Conservation (phyloP, 2,797 vertebrate species). For the Sardinella longiceps region DNA sequence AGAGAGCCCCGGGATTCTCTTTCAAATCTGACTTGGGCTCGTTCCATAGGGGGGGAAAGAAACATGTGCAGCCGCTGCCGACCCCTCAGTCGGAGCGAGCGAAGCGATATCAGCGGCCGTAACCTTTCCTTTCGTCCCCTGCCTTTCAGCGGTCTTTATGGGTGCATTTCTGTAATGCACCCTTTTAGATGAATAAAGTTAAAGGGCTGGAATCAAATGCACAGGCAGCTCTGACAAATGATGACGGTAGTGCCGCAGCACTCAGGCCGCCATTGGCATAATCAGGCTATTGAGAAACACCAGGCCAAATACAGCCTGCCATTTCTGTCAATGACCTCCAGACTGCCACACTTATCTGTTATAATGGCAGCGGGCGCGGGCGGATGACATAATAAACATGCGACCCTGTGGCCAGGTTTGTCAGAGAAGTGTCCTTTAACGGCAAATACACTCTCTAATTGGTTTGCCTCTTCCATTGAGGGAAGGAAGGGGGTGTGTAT, state of each 20-base stretch:
- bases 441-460: conserved; percentile 69
- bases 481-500: conserved; percentile 25
- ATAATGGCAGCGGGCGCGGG: conserved; percentile 58
- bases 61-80: conserved; percentile 28
- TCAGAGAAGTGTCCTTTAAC: conserved; percentile 69
- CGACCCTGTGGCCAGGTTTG: conserved; percentile 67
- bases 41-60: conserved; percentile 39
- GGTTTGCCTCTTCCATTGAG: conserved; percentile 59
- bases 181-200: conserved; percentile 61
- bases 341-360: conserved; percentile 61
- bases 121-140: conserved; percentile 44
- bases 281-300: conserved; percentile 58
- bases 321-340: conserved; percentile 64
- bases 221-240: conserved; percentile 56
- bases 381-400: conserved; percentile 74
- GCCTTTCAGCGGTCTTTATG: conserved; percentile 40
- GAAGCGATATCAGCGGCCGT: conserved; percentile 29
- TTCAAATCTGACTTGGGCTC: conserved; percentile 50
- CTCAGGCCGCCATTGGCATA: conserved; percentile 67
- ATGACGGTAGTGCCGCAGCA: conserved; percentile 61
- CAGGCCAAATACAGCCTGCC: conserved; percentile 55
- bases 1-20: conserved; percentile 55
- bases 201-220: conserved; percentile 48
- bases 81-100: conserved; percentile 49
- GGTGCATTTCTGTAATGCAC: conserved; percentile 53